A percentile compares a stretch with the other conserved stretches of the same genome.
Conservation (phyloP, 2,113 vertebrate genomes). For the Aepyceros melampus region DNA sequence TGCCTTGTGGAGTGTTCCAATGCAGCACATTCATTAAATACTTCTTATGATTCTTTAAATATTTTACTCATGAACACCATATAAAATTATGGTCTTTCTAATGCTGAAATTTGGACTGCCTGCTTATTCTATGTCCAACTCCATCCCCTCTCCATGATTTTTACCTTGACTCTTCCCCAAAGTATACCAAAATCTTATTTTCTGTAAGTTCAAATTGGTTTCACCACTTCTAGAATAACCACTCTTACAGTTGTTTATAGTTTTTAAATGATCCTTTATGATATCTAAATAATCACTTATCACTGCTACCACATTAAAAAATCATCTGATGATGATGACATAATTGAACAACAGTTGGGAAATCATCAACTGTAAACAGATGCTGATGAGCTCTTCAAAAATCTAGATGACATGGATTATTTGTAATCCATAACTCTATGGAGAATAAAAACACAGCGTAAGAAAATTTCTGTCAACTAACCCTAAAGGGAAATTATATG, state of each 20-base stretch:
- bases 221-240: neutral
- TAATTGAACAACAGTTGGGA: constrained; percentile 37
- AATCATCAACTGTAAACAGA: constrained; percentile 32
- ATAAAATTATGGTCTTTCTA: constrained; percentile 69
- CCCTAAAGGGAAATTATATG: neutral
- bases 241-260: neutral
- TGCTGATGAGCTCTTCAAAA: constrained; percentile 29
- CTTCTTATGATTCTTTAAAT: constrained; percentile 70
- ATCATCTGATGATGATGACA: neutral
- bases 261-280: constrained; percentile 11
- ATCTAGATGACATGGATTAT: constrained; percentile 25
- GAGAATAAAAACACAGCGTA: neutral
- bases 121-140: constrained; percentile 43
- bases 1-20: constrained; percentile 59
- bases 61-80: constrained; percentile 65
- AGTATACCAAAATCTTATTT: constrained; percentile 7
- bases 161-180: neutral
- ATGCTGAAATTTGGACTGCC: constrained; percentile 55
- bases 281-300: constrained; percentile 60
- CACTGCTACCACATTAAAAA: constrained; percentile 38
- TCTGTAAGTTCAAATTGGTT: neutral
- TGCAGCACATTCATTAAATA: constrained; percentile 64
- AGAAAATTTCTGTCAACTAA: neutral
- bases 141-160: neutral
- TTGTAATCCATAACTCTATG: constrained; percentile 1